Percentiles rank a stretch among this genome's conserved stretches.
phyloP scores from a whole-genome alignment of 2,888 invertebrate genomes.

The Leptopilina drosophilae region DNA sequence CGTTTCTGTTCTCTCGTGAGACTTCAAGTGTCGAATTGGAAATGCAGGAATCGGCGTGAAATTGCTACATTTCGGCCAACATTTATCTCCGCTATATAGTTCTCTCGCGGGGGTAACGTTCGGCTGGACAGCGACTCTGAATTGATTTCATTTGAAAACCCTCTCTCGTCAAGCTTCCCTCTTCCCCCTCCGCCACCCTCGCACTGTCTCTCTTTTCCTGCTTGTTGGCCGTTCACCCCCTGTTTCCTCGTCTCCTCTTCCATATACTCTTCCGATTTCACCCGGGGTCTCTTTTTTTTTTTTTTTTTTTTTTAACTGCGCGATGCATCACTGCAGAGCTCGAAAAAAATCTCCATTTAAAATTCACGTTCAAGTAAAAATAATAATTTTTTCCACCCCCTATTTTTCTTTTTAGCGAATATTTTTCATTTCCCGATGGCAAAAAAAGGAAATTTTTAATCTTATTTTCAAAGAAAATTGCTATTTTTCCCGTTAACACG shows the following conservation, averaged over 20 bases:
- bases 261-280: constrained; percentile 44
- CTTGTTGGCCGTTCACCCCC: constrained; percentile 55
- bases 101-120: constrained; percentile 70
- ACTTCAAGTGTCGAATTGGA: constrained; percentile 69
- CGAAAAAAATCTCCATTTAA: constrained; percentile 21
- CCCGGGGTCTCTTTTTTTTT: constrained; percentile 46
- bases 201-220: constrained; percentile 53
- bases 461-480: too few relatives aligned
- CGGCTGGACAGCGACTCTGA: constrained; percentile 74
- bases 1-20: constrained; percentile 57
- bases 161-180: constrained; percentile 58
- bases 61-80: constrained; percentile 75
- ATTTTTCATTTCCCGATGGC: too few relatives aligned
- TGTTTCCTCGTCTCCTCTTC: constrained; percentile 29
- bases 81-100: constrained; percentile 67
- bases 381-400: neutral
- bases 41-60: constrained; percentile 71
- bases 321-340: constrained; percentile 24
- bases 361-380: constrained; percentile 16
- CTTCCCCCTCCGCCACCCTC: constrained; percentile 45
- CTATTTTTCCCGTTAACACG: too few relatives aligned
- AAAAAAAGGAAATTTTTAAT: too few relatives aligned
- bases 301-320: constrained; percentile 11
- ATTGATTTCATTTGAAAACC: constrained; percentile 77
- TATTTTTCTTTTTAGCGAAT: neutral